phyloP scores from a whole-genome alignment of 2,113 vertebrate genomes.

The Dendrocopos noguchii region DNA sequence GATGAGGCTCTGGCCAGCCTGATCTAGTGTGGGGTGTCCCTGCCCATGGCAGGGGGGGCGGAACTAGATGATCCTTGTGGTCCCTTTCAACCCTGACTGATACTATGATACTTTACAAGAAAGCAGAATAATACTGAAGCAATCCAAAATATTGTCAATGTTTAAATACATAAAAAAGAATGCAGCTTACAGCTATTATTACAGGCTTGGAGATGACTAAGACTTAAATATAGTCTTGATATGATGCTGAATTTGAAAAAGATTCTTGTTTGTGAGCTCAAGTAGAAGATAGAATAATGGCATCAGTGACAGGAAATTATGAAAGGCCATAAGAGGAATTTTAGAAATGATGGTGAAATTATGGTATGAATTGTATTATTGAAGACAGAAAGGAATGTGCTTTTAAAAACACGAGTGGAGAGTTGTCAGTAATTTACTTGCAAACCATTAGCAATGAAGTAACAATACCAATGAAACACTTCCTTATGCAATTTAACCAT shows the following conservation, averaged over 20 bases:
- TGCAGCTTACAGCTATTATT: background rate
- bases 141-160: background rate
- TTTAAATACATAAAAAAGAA: background rate
- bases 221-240: conserved; percentile 8
- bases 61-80: too few species aligned
- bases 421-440: background rate
- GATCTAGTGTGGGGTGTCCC: too few species aligned
- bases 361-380: background rate
- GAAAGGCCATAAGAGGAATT: background rate
- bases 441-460: background rate
- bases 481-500: background rate
- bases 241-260: conserved; percentile 17
- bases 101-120: background rate
- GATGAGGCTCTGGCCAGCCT: too few species aligned
- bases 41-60: too few species aligned
- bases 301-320: conserved; percentile 29
- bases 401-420: background rate
- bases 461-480: background rate
- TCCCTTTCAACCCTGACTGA: too few species aligned
- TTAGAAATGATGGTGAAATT: background rate
- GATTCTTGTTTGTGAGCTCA: conserved; percentile 42
- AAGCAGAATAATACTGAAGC: background rate
- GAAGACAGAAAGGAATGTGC: background rate
- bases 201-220: background rate
- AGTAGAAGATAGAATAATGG: conserved; percentile 8